These are phyloP conservation scores for Agrochola lota DNA, from an alignment of 2,888 invertebrate species.

Conservation along the genomic window DNA sequence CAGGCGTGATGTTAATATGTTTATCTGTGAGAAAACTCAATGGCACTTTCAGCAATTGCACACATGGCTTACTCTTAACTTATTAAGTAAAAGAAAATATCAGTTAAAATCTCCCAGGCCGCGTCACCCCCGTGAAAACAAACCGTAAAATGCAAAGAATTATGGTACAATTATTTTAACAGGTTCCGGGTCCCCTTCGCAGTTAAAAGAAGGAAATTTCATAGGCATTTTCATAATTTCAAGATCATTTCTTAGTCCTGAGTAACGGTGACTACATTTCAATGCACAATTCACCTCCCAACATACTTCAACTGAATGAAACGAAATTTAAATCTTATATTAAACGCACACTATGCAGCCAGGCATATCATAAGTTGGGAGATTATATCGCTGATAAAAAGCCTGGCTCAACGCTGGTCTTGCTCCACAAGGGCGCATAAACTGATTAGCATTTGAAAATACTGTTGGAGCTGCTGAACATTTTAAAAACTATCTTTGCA, in stretches of 20 bases:
- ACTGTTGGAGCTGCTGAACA: too few species aligned
- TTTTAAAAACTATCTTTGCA: too few species aligned
- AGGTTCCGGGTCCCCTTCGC: conserved; percentile 8
- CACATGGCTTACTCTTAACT: not conserved
- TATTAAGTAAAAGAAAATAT: not conserved
- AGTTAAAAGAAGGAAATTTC: conserved; percentile 26
- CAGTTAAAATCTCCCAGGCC: not conserved
- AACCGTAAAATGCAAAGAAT: conserved; percentile 54
- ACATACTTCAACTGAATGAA: too few species aligned
- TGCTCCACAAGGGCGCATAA: too few species aligned
- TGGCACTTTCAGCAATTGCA: not conserved
- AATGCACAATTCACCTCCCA: not conserved
- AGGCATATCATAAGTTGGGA: too few species aligned
- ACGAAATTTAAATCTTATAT: too few species aligned
- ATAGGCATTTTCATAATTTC: conserved; percentile 16
- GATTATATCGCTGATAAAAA: too few species aligned
- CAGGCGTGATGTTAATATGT: too few species aligned
- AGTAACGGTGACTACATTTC: not conserved
- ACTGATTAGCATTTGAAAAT: too few species aligned
- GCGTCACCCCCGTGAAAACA: conserved; percentile 41
- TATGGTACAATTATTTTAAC: conserved; percentile 55
- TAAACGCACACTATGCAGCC: too few species aligned
- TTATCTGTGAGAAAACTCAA: not conserved
- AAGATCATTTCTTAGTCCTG: conserved; percentile 8
- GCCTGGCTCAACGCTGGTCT: too few species aligned